Percentiles rank a stretch among this genome's conserved stretches.
phyloP scores from a whole-genome alignment of 2,113 vertebrate genomes.

The Martes martes region DNA sequence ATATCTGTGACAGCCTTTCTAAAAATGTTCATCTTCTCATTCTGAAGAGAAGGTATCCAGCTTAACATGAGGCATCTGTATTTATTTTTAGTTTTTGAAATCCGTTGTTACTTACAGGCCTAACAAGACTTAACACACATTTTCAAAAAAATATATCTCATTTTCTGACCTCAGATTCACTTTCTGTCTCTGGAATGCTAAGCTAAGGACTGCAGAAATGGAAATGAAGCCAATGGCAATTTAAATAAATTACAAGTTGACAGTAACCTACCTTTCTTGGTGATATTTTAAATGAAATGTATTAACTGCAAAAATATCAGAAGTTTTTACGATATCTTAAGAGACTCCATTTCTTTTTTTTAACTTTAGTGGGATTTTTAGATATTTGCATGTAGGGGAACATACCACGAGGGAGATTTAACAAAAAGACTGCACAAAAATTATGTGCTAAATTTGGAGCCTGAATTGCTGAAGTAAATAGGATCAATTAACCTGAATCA shows the following conservation, averaged over 20 bases:
- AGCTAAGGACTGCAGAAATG: slow-evolving; percentile 45
- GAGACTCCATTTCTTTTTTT: slow-evolving; percentile 56
- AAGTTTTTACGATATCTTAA: slow-evolving; percentile 57
- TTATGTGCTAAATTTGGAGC: background rate
- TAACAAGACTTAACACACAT: slow-evolving; percentile 26
- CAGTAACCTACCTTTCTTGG: slow-evolving; percentile 58
- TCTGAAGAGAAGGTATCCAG: slow-evolving; percentile 1
- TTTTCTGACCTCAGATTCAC: slow-evolving; percentile 55
- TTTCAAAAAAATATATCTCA: background rate
- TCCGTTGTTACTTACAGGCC: slow-evolving; percentile 23
- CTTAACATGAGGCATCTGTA: background rate
- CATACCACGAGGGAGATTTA: background rate
- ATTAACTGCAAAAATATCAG: slow-evolving; percentile 76
- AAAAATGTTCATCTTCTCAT: slow-evolving; percentile 25
- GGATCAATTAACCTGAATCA: background rate
- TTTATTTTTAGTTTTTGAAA: slow-evolving; percentile 48
- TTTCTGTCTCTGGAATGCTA: slow-evolving; percentile 54
- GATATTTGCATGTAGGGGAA: slow-evolving; percentile 36
- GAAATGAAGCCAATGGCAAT: slow-evolving; percentile 64
- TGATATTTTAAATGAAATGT: slow-evolving; percentile 76
- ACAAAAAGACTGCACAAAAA: background rate
- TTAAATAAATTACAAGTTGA: slow-evolving; percentile 74
- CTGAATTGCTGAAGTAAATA: background rate
- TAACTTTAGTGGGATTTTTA: slow-evolving; percentile 40
- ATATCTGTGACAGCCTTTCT: slow-evolving; percentile 1